These are phyloP conservation scores for Amphilophus citrinellus DNA, from an alignment of 2,113 vertebrate genomes.

Conservation along the genomic window DNA sequence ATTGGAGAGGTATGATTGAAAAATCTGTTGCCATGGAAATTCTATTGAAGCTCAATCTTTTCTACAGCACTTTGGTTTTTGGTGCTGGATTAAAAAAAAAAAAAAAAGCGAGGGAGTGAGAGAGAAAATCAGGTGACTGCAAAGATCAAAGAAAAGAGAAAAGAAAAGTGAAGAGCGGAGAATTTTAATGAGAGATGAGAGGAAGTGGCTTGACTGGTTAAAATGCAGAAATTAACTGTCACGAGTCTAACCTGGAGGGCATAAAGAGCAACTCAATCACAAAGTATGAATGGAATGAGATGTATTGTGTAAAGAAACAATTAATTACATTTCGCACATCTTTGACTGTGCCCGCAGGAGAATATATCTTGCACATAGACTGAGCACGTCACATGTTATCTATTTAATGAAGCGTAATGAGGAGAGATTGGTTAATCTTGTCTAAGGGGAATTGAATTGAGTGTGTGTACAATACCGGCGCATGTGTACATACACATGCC, in stretches of 20 bases:
- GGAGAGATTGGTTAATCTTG: conserved; percentile 52
- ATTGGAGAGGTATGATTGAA: conserved; percentile 61
- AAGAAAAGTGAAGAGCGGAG: background rate
- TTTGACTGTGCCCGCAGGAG: conserved; percentile 35
- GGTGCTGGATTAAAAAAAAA: conserved; percentile 24
- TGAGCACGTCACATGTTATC: conserved; percentile 42
- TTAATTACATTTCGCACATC: conserved; percentile 27
- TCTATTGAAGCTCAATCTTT: conserved; percentile 58
- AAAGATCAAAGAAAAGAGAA: conserved; percentile 53
- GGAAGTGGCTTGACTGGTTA: background rate
- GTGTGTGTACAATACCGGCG: background rate
- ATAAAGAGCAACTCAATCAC: conserved; percentile 25
- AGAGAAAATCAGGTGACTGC: conserved; percentile 45
- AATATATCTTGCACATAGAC: conserved; percentile 8
- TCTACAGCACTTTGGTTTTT: conserved; percentile 38
- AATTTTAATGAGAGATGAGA: conserved; percentile 54
- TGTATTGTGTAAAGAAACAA: conserved; percentile 52
- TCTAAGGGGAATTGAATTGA: conserved; percentile 34
- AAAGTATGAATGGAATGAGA: conserved; percentile 19
- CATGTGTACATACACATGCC: background rate
- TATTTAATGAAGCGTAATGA: conserved; percentile 62
- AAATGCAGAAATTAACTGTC: conserved; percentile 32
- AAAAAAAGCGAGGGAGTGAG: background rate
- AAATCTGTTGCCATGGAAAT: conserved; percentile 77
- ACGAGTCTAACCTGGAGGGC: conserved; percentile 26